These are phyloP conservation scores for Crotophaga sulcirostris DNA, from an alignment of 2,113 vertebrate species.

Conservation along the genomic window DNA sequence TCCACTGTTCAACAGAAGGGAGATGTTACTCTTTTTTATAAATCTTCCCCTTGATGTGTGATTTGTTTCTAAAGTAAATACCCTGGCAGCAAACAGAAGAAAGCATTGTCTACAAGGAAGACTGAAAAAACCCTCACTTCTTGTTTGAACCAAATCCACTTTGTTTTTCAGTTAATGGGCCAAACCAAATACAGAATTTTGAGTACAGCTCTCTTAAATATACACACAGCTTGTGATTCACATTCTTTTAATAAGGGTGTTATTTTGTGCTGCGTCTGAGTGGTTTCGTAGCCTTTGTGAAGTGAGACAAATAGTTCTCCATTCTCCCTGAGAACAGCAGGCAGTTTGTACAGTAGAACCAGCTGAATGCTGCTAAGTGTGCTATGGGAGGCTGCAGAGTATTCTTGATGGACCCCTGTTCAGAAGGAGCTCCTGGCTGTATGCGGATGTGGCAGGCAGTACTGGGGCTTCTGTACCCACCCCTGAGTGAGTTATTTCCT, in stretches of 20 bases:
- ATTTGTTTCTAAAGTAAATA: conserved; percentile 14
- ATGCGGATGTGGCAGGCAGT: background rate
- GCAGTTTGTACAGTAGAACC: background rate
- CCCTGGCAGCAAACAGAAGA: conserved; percentile 4
- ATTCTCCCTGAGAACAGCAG: background rate
- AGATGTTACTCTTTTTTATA: background rate
- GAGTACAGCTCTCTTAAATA: conserved; percentile 5
- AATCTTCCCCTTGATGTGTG: background rate
- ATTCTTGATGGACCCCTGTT: background rate
- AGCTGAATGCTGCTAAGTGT: background rate
- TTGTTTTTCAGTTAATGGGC: conserved; percentile 23
- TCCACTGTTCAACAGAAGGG: background rate
- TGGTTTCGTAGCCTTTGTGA: conserved; percentile 25
- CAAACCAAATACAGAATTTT: conserved; percentile 13
- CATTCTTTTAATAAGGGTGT: conserved; percentile 1
- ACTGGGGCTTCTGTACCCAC: background rate
- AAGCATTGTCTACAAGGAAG: conserved; percentile 14
- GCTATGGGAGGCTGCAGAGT: background rate
- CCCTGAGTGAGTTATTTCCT: background rate
- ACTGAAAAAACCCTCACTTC: background rate
- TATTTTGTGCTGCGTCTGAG: background rate
- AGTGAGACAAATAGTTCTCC: conserved; percentile 6
- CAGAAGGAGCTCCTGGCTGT: background rate
- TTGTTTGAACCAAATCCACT: conserved; percentile 30
- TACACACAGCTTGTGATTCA: background rate